phyloP scores from a whole-genome alignment of 2,113 vertebrate genomes.

The Xiphias gladius region DNA sequence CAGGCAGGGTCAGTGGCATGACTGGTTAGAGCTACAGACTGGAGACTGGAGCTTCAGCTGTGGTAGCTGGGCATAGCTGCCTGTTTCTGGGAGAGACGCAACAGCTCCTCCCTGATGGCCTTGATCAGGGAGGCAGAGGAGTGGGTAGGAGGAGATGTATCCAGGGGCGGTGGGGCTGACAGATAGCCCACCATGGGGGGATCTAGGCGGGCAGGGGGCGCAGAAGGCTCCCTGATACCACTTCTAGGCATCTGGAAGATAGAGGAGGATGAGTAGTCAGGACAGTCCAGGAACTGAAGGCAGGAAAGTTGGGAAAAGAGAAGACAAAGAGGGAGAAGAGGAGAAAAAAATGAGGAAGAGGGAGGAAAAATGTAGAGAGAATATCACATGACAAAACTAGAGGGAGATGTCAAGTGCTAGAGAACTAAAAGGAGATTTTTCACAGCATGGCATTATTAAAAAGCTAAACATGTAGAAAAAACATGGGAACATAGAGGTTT shows the following conservation, averaged over 20 bases:
- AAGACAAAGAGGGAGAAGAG: constrained; percentile 2
- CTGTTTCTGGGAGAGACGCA: constrained; percentile 98
- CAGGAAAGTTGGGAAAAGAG: constrained; percentile 49
- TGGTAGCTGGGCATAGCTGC: constrained; percentile 91
- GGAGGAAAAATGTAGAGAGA: background rate
- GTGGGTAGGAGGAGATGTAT: constrained; percentile 91
- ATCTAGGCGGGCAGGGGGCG: constrained; percentile 87
- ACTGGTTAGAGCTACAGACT: constrained; percentile 51
- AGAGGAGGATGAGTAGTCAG: constrained; percentile 88
- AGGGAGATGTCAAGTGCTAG: too few relatives aligned
- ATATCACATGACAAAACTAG: background rate
- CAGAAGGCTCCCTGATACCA: constrained; percentile 88
- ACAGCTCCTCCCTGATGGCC: constrained; percentile 97
- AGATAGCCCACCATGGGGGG: constrained; percentile 87
- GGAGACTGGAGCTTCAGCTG: constrained; percentile 86
- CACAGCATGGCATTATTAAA: background rate
- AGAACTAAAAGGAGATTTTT: background rate
- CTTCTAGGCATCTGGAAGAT: constrained; percentile 91
- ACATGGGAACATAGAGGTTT: background rate
- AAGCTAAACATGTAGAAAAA: background rate
- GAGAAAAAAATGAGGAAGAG: constrained; percentile 22
- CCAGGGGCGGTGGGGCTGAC: constrained; percentile 87
- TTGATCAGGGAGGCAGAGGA: constrained; percentile 98
- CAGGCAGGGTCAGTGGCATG: constrained; percentile 63
- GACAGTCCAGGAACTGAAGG: constrained; percentile 83